A percentile compares a stretch with the other conserved stretches of the same genome.
Conservation (phyloP, 2,113 vertebrate genomes). For the Amphiprion ocellaris region DNA sequence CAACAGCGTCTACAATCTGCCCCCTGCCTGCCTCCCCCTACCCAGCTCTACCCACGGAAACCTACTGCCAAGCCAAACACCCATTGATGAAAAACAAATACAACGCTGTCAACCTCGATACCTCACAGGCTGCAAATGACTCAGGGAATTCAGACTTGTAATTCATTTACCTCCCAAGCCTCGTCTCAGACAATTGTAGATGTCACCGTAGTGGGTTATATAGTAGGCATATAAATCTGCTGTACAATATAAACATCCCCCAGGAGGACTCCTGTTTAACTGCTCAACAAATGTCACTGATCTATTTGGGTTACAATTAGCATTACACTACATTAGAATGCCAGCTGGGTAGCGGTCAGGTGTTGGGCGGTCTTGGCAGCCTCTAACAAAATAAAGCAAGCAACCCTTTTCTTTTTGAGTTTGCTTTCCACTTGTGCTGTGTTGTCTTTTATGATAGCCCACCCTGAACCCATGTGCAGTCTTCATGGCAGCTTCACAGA, state of each 20-base stretch:
- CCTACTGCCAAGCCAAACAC: conserved; percentile 67
- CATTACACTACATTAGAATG: conserved; percentile 37
- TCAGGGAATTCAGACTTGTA: conserved; percentile 38
- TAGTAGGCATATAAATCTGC: conserved; percentile 25
- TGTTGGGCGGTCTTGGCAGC: conserved; percentile 5
- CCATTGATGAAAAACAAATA: conserved; percentile 74
- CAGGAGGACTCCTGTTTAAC: conserved; percentile 56
- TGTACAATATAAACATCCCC: conserved; percentile 40
- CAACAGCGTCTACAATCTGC: conserved; percentile 27
- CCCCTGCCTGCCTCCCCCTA: conserved; percentile 24
- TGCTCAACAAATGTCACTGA: conserved; percentile 59
- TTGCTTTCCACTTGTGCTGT: conserved; percentile 34
- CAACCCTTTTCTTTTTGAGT: not conserved
- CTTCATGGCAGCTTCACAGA: conserved; percentile 52
- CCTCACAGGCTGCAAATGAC: conserved; percentile 52
- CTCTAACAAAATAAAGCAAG: conserved; percentile 30
- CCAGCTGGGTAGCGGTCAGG: conserved; percentile 37
- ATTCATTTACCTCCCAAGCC: conserved; percentile 34
- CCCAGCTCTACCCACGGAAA: conserved; percentile 22
- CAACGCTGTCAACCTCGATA: conserved; percentile 36
- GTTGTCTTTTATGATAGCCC: conserved; percentile 59
- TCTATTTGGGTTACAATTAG: conserved; percentile 67
- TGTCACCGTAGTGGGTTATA: conserved; percentile 41
- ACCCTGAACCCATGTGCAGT: conserved; percentile 36
- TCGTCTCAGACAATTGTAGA: conserved; percentile 36